phyloP scores from a whole-genome alignment of 2,797 vertebrate genomes.

The Leptatherina wallacei region DNA sequence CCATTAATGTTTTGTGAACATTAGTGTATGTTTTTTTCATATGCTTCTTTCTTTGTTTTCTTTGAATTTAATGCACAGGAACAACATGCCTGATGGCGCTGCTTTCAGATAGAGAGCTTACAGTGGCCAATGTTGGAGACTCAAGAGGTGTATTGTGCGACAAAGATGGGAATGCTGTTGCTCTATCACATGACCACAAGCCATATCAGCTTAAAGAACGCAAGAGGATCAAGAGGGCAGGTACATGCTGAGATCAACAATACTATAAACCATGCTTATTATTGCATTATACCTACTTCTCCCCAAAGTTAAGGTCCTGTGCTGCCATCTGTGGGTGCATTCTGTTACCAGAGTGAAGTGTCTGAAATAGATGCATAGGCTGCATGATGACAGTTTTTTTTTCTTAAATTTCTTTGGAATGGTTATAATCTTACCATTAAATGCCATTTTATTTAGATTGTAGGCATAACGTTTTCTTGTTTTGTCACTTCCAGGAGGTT shows the following conservation, averaged over 20 bases:
- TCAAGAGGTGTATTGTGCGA: conserved; percentile 95
- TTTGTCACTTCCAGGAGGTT: conserved; percentile 86
- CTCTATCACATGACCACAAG: conserved; percentile 97
- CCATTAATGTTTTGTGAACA: background rate
- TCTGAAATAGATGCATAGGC: background rate
- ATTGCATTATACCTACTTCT: background rate
- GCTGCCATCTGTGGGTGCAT: conserved; percentile 62
- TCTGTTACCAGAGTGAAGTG: background rate
- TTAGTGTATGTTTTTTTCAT: background rate
- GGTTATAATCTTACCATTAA: background rate
- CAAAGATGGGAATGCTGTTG: conserved; percentile 96
- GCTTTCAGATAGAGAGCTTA: conserved; percentile 93
- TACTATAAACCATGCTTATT: background rate
- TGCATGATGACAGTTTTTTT: background rate
- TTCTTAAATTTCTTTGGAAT: no score
- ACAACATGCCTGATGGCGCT: conserved; percentile 95
- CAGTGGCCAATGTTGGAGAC: conserved; percentile 96
- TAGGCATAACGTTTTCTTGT: background rate
- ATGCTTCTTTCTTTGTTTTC: background rate
- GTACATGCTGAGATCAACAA: conserved; percentile 75
- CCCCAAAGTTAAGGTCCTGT: background rate
- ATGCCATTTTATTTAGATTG: background rate
- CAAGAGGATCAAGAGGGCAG: conserved; percentile 98
- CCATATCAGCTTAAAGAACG: conserved; percentile 98
- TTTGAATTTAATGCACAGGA: conserved; percentile 75